Percentiles rank a stretch among this genome's conserved stretches.
These are phyloP conservation scores for Thereva nobilitata DNA, from an alignment of 2,888 invertebrate genomes.

Conservation along the genomic window DNA sequence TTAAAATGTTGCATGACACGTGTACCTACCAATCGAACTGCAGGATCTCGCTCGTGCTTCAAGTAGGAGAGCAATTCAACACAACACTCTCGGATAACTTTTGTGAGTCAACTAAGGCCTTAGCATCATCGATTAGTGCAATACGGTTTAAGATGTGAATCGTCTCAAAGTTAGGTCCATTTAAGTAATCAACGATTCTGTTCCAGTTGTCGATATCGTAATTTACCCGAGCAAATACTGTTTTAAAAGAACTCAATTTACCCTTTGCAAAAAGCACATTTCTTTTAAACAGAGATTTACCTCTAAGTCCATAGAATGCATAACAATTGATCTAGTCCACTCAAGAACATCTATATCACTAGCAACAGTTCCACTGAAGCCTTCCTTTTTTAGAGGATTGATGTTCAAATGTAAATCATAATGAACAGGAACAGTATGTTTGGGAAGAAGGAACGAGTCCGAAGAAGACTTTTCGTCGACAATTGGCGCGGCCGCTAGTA, in stretches of 20 bases:
- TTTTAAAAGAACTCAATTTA: not conserved
- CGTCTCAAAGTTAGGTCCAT: conserved; percentile 29
- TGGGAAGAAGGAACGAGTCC: no score
- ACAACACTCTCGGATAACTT: conserved; percentile 59
- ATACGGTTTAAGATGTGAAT: conserved; percentile 65
- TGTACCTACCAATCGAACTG: conserved; percentile 62
- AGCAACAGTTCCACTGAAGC: conserved; percentile 16
- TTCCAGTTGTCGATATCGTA: conserved; percentile 35
- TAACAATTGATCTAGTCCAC: not conserved
- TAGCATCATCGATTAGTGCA: conserved; percentile 71
- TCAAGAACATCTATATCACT: conserved; percentile 10
- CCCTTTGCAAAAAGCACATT: not conserved
- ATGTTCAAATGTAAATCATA: no score
- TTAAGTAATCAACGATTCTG: conserved; percentile 19
- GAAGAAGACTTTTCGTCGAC: no score
- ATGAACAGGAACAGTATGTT: no score
- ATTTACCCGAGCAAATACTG: conserved; percentile 24
- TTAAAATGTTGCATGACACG: not conserved
- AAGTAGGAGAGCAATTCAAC: conserved; percentile 61
- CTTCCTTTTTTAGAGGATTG: no score
- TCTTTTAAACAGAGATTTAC: conserved; percentile 6
- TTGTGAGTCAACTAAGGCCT: conserved; percentile 64
- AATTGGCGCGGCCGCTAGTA: no score
- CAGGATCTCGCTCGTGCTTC: conserved; percentile 62
- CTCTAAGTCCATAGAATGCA: conserved; percentile 18